Evolutionary conservation across 2,888 invertebrate genomes (phyloP).

Genomic region (Odiellus spinosus): DNA sequence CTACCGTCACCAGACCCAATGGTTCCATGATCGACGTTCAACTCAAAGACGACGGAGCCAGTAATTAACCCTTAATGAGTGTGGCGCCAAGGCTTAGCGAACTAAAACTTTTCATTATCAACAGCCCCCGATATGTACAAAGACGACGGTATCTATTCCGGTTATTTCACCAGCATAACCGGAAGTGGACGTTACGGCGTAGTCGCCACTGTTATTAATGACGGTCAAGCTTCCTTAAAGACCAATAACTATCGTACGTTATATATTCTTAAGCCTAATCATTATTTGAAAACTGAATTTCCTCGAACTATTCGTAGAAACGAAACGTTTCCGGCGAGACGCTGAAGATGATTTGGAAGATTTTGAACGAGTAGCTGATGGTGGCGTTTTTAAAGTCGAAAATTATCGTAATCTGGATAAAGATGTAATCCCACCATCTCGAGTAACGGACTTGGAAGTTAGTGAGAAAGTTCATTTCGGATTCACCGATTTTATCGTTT

Average conservation of each 20-base stretch:
- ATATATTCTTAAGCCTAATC: too few relatives aligned
- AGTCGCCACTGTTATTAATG: conserved; percentile 16
- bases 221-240: conserved; percentile 2
- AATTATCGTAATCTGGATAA: conserved; percentile 1
- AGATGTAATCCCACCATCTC: conserved; percentile 17
- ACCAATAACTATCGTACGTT: neutral
- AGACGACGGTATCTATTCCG: conserved; percentile 27
- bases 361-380: conserved; percentile 11
- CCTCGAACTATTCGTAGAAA: too few relatives aligned
- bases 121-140: conserved; percentile 24
- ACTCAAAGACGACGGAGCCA: conserved; percentile 21
- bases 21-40: conserved; percentile 18
- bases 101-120: too few relatives aligned
- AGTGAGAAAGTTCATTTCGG: neutral
- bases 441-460: conserved; percentile 18
- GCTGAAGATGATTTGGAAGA: neutral
- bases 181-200: conserved; percentile 24
- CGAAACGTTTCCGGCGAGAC: too few relatives aligned
- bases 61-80: too few relatives aligned
- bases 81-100: too few relatives aligned
- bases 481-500: conserved; percentile 7
- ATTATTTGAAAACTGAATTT: too few relatives aligned
- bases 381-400: conserved; percentile 16
- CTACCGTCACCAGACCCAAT: conserved; percentile 20
- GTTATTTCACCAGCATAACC: conserved; percentile 22